Evolutionary conservation across 1,140 invertebrate species (phyloP).

Genomic region (Drusus annulatus): DNA sequence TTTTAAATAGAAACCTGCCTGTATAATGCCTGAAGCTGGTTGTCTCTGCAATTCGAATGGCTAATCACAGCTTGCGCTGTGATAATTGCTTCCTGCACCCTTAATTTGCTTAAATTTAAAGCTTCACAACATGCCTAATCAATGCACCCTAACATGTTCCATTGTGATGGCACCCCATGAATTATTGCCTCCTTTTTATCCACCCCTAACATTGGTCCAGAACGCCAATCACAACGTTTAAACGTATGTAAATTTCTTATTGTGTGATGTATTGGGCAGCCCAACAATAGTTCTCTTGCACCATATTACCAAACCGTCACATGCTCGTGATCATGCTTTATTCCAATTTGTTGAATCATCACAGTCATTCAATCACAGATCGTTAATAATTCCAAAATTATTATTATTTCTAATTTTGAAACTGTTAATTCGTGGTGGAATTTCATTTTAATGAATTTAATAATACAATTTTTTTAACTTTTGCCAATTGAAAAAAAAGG

Average conservation of each 20-base stretch:
- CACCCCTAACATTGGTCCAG: constrained; percentile 20
- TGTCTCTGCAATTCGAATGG: too few species aligned
- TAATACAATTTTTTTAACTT: too few species aligned
- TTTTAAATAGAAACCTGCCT: too few species aligned
- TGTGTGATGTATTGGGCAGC: constrained; percentile 28
- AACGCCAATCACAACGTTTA: constrained; percentile 23
- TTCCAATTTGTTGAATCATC: background rate
- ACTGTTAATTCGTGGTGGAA: too few species aligned
- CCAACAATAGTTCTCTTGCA: constrained; percentile 18
- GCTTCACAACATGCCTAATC: constrained; percentile 39
- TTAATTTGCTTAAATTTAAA: constrained; percentile 39
- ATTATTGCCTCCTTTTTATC: background rate
- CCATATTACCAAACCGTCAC: background rate
- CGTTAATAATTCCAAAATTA: background rate
- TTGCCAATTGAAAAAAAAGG: too few species aligned
- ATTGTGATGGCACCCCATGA: constrained; percentile 32
- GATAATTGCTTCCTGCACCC: background rate
- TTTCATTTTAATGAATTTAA: too few species aligned
- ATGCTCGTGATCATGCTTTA: background rate
- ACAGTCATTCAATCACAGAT: too few species aligned
- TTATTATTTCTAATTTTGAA: too few species aligned
- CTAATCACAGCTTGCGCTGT: too few species aligned
- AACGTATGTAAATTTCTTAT: constrained; percentile 41
- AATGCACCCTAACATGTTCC: background rate
- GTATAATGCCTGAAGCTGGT: too few species aligned